phyloP scores from a whole-genome alignment of 2,797 vertebrate species.

The Brotogeris chrysoptera region DNA sequence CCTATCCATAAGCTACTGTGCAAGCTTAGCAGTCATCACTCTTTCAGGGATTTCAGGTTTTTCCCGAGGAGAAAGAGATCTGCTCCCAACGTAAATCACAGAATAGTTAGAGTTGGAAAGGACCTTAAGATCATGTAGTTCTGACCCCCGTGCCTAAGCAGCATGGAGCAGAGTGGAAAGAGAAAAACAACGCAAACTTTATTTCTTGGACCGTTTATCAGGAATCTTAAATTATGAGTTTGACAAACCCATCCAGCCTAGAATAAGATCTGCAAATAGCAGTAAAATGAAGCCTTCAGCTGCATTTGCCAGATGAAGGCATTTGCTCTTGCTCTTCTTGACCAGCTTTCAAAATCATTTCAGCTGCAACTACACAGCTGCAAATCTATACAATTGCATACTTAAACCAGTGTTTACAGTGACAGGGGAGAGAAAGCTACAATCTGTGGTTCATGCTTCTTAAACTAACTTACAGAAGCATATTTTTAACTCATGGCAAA shows the following conservation, averaged over 20 bases:
- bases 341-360: background rate
- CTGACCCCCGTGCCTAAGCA: background rate
- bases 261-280: background rate
- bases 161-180: background rate
- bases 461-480: background rate
- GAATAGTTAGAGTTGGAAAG: background rate
- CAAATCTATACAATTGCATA: background rate
- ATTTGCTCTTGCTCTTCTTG: background rate
- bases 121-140: background rate
- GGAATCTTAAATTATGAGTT: conserved; percentile 24
- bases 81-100: conserved; percentile 1
- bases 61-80: background rate
- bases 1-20: background rate
- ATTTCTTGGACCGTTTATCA: conserved; percentile 26
- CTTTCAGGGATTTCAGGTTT: background rate
- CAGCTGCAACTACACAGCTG: background rate
- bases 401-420: background rate
- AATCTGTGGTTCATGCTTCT: background rate
- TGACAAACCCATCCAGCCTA: background rate
- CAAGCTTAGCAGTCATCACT: background rate
- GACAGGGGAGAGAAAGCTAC: background rate
- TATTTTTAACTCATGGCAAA: background rate
- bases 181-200: background rate
- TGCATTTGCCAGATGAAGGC: background rate
- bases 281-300: background rate